Evolutionary conservation across 1,140 invertebrate genomes (phyloP), one percentile per base, ranked within the genome.

Genomic region (Leptonema lineaticorne): DNA sequence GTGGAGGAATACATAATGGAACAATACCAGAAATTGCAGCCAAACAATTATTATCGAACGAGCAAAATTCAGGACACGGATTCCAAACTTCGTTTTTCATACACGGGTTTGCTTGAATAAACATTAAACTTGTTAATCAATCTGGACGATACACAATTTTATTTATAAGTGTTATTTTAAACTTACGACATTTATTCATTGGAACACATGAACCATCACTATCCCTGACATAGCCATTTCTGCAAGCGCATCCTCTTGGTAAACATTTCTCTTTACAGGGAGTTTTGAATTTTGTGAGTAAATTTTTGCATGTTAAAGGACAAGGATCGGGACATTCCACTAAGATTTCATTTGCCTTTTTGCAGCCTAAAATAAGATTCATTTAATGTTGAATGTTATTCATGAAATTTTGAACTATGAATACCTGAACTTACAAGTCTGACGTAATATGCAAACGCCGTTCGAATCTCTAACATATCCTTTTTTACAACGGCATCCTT

Each of bases 281-380:
- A 16, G n/a, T 27, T 6, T 18, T 30, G 27, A 22, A 33, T 26
- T 26, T 9, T 7, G 59, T 29, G 11, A 16, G 7, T 24, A 63
- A 45, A 60, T 70, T 70, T 22, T 60, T 57, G 41, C 69, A 70
- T 8, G 69, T 58, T 7, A 30, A 22, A 8, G 69, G 69, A 41
- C 69, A 70, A 50, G 69, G 63, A 45, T 66, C 56, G 22, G 69
- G 56, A 45, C 69, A 70, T 5, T 69, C 53, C 22, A 69, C 68
- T n/a, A n/a, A n/a, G n/a, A n/a, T n/a, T n/a, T n/a, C n/a, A n/a
- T n/a, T n/a, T n/a, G n/a, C n/a, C n/a, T n/a, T n/a, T n/a, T n/a
- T n/a, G n/a, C n/a, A n/a, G n/a, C n/a, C n/a, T n/a, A n/a, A n/a
- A n/a, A n/a, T n/a, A n/a, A n/a, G n/a, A n/a, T n/a, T n/a, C n/a